Evolutionary conservation across 2,797 vertebrate species (phyloP), one percentile per base, ranked within the genome.

Genomic region (Chiroxiphia lanceolata): DNA sequence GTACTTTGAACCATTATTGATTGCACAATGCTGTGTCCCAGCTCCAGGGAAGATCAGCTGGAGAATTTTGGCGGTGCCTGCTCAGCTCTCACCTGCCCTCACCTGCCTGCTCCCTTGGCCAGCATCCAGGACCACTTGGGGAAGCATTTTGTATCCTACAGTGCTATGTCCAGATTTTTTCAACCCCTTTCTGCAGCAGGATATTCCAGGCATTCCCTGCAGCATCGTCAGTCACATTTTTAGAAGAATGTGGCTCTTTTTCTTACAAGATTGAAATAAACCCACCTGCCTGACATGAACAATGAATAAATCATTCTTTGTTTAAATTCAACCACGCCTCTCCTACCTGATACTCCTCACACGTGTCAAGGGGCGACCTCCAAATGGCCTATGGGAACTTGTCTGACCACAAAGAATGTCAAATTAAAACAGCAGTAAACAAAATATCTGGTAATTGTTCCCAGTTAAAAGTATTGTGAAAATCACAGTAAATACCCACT

Each of bases 1-100:
- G 17, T 22, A 9, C 61, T 74, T 64, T 59, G 84, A 51, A 53
- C 7, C 13, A n/a, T 34, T 15, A 13, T 1, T 54, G 51, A 25
- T 19, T 22, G 21, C 23, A 10, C 5, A 19, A 36, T 0, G 19
- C 54, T 3, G 1, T 8, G 53, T 3, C 2, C 29, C 78, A 50
- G 56, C 70, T 83, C 69, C 48, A 25, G 38, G 23, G 5, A 26
- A 22, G 23, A 38, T 50, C 11, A 11, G 40, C 40, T 76, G 51
- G 29, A n/a, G 38, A 6, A 6, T 8, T 48, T 25, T 56, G 18
- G 75, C 80, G 51, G 21, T 22, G 25, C 44, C 20, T 67, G 60
- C 26, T 13, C 71, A 3, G 16, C 27, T 16, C 2, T 26, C 38
- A 48, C 57, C 77, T 13, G 4, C 42, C 14, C 10, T 25, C 21